Evolutionary conservation across 2,113 vertebrate genomes (phyloP), one percentile per base, ranked within the genome.

Genomic region (Myotis davidii): DNA sequence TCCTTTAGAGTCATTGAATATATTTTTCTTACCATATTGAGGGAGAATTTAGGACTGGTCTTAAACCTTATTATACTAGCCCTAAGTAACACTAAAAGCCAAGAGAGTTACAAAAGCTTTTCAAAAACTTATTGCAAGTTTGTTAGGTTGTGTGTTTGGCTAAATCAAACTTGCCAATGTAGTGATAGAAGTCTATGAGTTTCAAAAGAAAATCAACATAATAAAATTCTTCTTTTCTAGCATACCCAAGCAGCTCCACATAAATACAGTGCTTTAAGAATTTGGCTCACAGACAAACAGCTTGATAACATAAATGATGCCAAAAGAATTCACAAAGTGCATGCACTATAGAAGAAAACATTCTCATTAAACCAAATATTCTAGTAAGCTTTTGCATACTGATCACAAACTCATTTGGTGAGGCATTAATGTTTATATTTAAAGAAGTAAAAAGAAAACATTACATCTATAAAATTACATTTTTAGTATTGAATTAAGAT

Each of bases 181-280:
- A 72, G 12, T 59, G n/a, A 34, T 76, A 88, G 21, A 87, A 90
- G 34, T 85, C 50, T 2, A 39, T 0, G 0, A 72, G 7, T 94
- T 94, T 88, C 45, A 86, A 91, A 97, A 92, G 74, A 88, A 94
- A 95, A 52, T 72, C 77, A 86, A 42, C 20, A 65, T 14, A 12
- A 90, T 82, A 29, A 74, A 92, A 92, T 77, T 89, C 74, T 70
- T 37, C 11, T 82, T 89, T 96, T 83, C 79, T 93, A 73, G 95
- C 23, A 95, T 3, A 76, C 42, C 29, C 18, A 78, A 85, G 59
- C 21, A 81, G 85, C 25, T 90, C 65, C n/a, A 61, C 88, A 94
- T 50, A 69, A 96, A 92, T 61, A 9, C 27, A 92, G 45, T 88
- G 52, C 92, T 73, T 96, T 59, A 92, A 50, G 32, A 93, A 67